phyloP scores from a whole-genome alignment of 2,113 vertebrate species.

The Eptesicus fuscus region DNA sequence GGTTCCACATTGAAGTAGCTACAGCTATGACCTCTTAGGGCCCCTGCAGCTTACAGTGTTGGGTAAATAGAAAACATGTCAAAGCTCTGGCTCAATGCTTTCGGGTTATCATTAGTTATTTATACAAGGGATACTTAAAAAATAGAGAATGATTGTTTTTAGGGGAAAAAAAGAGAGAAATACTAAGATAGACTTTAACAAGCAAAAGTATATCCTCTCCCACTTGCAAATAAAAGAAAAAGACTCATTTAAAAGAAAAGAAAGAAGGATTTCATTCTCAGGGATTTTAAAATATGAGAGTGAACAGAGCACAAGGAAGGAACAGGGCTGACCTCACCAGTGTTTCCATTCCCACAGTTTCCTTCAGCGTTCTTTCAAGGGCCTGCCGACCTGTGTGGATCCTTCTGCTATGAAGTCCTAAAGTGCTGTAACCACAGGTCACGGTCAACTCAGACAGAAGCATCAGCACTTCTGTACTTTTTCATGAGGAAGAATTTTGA shows the following conservation, averaged over 20 bases:
- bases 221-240: background rate
- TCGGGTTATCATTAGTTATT: background rate
- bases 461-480: conserved; percentile 95
- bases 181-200: background rate
- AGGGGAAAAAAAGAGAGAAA: background rate
- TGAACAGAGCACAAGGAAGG: background rate
- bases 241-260: background rate
- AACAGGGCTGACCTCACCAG: background rate
- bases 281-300: background rate
- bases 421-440: conserved; percentile 98
- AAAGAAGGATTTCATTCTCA: background rate
- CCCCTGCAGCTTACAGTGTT: background rate
- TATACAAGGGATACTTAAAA: background rate
- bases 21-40: background rate
- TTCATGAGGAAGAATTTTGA: conserved; percentile 99
- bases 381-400: conserved; percentile 95
- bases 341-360: conserved; percentile 82
- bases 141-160: background rate
- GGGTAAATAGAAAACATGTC: background rate
- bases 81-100: background rate
- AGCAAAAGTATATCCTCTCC: background rate
- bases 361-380: conserved; percentile 97
- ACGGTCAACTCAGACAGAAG: conserved; percentile 94
- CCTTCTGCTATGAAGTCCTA: conserved; percentile 96
- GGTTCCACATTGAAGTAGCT: no score